phyloP scores from a whole-genome alignment of 2,113 vertebrate species.

The Nicator chloris region DNA sequence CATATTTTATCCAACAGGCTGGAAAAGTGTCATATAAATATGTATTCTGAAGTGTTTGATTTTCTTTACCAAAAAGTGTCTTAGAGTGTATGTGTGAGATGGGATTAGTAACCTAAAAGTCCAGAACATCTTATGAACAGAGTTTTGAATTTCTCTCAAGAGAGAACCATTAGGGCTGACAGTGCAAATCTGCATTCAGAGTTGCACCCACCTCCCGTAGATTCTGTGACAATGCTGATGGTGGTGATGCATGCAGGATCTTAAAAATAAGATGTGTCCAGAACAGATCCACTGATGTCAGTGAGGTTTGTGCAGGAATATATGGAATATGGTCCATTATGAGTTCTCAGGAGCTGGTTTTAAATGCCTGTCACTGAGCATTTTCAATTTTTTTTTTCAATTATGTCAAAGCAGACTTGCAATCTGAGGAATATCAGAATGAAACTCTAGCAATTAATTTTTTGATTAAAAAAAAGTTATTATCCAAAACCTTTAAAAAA shows the following conservation, averaged over 20 bases:
- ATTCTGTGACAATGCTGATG: background rate
- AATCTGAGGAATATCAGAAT: background rate
- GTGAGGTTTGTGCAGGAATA: background rate
- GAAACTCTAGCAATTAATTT: background rate
- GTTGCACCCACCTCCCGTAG: background rate
- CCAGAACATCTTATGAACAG: constrained; percentile 9
- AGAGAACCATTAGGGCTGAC: background rate
- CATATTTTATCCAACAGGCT: background rate
- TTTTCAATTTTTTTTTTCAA: background rate
- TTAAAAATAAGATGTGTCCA: background rate
- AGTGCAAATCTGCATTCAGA: constrained; percentile 10
- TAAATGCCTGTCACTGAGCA: background rate
- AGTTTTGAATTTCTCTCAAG: constrained; percentile 6
- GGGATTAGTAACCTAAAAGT: constrained; percentile 30
- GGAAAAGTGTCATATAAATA: background rate
- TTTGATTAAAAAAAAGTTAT: background rate
- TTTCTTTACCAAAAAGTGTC: constrained; percentile 7
- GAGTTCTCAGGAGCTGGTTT: background rate
- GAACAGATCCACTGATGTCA: background rate
- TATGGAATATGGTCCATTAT: background rate
- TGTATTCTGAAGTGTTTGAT: background rate
- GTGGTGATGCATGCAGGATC: constrained; percentile 10
- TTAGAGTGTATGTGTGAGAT: background rate
- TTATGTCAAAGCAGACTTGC: background rate
- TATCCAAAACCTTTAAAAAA: background rate